Evolutionary conservation across 1,140 invertebrate species (phyloP).

Genomic region (Gonioctena quinquepunctata): DNA sequence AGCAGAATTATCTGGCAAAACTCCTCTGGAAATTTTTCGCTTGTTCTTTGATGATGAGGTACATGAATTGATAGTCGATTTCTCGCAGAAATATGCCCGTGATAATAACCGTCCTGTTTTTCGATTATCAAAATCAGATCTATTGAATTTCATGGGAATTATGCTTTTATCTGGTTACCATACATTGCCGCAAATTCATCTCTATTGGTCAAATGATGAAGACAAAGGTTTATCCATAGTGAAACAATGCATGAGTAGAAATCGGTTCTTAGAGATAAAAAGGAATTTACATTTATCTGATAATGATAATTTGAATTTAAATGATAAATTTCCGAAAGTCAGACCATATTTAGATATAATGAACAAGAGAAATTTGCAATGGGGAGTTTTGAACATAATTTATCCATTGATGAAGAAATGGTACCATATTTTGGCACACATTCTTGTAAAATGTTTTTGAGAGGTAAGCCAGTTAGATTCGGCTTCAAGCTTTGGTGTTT

Average conservation of each 20-base stretch:
- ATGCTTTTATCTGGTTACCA: conserved; percentile 24
- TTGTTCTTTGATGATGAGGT: conserved; percentile 25
- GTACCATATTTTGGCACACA: conserved; percentile 59
- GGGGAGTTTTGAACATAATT: conserved; percentile 50
- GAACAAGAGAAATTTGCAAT: conserved; percentile 53
- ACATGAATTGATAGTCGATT: background rate
- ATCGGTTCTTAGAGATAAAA: conserved; percentile 26
- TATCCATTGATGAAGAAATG: conserved; percentile 59
- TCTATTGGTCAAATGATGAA: conserved; percentile 28
- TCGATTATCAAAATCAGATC: background rate
- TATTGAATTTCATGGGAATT: conserved; percentile 19
- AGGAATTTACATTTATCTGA: conserved; percentile 35
- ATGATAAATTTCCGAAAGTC: conserved; percentile 49
- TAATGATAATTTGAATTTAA: conserved; percentile 40
- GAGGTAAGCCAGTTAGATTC: conserved; percentile 58
- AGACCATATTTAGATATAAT: conserved; percentile 30
- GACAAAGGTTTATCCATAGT: conserved; percentile 25
- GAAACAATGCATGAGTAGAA: conserved; percentile 25
- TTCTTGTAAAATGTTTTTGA: conserved; percentile 57
- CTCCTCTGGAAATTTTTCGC: conserved; percentile 13
- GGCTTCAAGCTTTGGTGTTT: conserved; percentile 56
- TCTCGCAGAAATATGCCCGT: conserved; percentile 15
- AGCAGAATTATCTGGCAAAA: too few species aligned
- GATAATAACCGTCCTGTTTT: conserved; percentile 21
- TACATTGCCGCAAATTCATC: conserved; percentile 11